Conservation (phyloP, 2,797 vertebrate genomes). For the Karalla daura region DNA sequence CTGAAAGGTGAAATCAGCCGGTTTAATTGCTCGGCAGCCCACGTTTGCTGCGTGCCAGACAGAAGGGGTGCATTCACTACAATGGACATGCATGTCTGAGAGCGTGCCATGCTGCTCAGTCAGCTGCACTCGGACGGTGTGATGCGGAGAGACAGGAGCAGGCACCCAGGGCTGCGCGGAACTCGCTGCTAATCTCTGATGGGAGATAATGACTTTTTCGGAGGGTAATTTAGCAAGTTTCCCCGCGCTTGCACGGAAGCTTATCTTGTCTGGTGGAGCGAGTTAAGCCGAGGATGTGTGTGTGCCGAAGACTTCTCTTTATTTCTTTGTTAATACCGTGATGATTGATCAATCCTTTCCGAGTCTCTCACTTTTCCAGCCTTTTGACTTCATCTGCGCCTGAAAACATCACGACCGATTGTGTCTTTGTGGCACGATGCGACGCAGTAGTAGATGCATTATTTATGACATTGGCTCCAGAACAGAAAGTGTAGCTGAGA, state of each 20-base stretch:
- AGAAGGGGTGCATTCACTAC: constrained; percentile 72
- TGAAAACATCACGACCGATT: background rate
- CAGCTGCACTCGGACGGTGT: constrained; percentile 34
- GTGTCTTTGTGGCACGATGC: constrained; percentile 13
- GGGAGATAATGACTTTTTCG: constrained; percentile 35
- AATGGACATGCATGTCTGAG: constrained; percentile 51
- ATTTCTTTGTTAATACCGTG: background rate
- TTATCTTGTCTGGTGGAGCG: constrained; percentile 1
- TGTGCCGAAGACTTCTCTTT: background rate
- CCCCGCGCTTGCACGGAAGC: constrained; percentile 5
- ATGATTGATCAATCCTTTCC: too few relatives aligned
- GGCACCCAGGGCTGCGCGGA: constrained; percentile 22
- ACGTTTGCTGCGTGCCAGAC: constrained; percentile 67
- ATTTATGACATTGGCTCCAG: background rate
- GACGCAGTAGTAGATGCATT: constrained; percentile 8
- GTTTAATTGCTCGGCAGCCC: constrained; percentile 61
- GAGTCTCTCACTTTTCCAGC: background rate
- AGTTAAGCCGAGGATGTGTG: background rate
- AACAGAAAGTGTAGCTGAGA: constrained; percentile 7
- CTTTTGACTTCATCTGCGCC: background rate
- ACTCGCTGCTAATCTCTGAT: constrained; percentile 25
- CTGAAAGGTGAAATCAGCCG: constrained; percentile 52
- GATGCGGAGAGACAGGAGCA: constrained; percentile 40
- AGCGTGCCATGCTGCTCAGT: constrained; percentile 48
- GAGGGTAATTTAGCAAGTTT: constrained; percentile 16